These are phyloP conservation scores for Paraplagusia blochii DNA, from an alignment of 2,113 vertebrate species.

Conservation along the genomic window DNA sequence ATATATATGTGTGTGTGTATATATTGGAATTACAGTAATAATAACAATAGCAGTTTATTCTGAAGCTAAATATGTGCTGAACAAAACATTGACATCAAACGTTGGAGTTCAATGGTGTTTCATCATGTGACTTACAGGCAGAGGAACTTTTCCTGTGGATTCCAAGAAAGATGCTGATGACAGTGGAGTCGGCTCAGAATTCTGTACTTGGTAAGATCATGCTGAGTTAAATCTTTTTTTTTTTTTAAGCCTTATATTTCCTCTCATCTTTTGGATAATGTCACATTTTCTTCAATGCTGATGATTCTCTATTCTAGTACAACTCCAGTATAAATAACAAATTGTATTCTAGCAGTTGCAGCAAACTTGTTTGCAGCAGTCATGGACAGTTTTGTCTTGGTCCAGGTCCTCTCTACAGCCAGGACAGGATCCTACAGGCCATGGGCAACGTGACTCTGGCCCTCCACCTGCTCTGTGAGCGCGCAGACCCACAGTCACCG, in stretches of 20 bases:
- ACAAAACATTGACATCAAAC: too few relatives aligned
- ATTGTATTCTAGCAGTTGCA: too few relatives aligned
- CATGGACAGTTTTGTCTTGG: constrained; percentile 1
- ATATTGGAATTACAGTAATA: too few relatives aligned
- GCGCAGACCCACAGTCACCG: constrained; percentile 83
- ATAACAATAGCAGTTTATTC: too few relatives aligned
- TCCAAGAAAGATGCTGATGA: constrained; percentile 95
- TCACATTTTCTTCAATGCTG: too few relatives aligned
- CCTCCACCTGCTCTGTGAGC: constrained; percentile 93
- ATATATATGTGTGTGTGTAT: too few relatives aligned
- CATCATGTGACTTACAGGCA: constrained; percentile 73
- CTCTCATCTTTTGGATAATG: too few relatives aligned
- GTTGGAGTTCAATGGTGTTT: constrained; percentile 5
- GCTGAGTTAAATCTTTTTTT: neutral
- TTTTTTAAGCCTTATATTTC: too few relatives aligned
- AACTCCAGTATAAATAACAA: too few relatives aligned
- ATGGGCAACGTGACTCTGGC: constrained; percentile 98
- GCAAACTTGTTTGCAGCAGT: too few relatives aligned
- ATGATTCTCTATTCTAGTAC: too few relatives aligned
- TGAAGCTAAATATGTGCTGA: too few relatives aligned
- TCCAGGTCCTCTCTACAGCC: constrained; percentile 87
- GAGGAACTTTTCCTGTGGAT: constrained; percentile 98
- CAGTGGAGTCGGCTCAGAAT: constrained; percentile 94
- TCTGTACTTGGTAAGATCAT: constrained; percentile 87
- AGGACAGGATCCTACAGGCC: constrained; percentile 96